A percentile compares a stretch with the other conserved stretches of the same genome.
Conservation (phyloP, 2,113 vertebrate species). For the Pachyramphus minor region DNA sequence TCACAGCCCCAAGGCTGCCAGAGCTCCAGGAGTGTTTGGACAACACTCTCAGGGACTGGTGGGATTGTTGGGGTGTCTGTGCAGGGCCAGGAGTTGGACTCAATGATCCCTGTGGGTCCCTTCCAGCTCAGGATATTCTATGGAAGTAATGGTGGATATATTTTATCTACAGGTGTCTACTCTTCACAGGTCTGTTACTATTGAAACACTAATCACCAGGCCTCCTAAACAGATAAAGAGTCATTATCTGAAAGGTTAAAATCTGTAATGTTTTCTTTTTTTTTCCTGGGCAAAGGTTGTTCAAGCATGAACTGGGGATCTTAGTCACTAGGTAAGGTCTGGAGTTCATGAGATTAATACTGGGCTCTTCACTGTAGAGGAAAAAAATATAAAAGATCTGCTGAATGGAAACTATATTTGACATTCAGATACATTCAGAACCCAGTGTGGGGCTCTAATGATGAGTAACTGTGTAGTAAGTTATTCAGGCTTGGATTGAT, state of each 20-base stretch:
- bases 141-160: neutral
- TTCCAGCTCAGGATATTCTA: neutral
- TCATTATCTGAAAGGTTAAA: neutral
- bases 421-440: neutral
- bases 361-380: neutral
- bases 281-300: neutral
- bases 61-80: neutral
- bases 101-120: neutral
- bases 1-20: neutral
- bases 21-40: neutral
- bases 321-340: neutral
- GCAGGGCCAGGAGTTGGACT: neutral
- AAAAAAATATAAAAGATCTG: neutral
- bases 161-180: neutral
- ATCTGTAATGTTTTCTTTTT: neutral
- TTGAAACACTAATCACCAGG: neutral
- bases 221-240: neutral
- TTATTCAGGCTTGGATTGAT: neutral
- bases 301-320: neutral
- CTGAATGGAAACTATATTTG: neutral
- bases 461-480: neutral
- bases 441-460: neutral
- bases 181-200: neutral
- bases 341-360: conserved; percentile 5
- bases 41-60: neutral